Conservation (phyloP, 2,797 vertebrate species). For the Hyperoplus lanceolatus region DNA sequence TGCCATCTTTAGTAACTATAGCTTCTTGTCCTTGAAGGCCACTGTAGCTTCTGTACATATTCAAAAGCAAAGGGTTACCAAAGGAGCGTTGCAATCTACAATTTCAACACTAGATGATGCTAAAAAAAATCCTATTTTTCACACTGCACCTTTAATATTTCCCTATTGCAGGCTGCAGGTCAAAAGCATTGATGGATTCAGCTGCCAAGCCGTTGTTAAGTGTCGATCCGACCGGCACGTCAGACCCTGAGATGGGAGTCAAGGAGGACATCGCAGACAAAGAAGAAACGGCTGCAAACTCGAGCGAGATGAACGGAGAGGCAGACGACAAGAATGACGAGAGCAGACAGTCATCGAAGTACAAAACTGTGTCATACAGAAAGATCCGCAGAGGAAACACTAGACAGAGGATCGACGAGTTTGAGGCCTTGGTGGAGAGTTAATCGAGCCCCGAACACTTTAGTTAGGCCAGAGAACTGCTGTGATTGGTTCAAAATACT, state of each 20-base stretch:
- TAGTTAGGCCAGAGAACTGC: background rate
- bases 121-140: no score
- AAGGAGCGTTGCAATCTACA: no score
- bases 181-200: constrained; percentile 52
- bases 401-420: constrained; percentile 93
- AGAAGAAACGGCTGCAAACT: constrained; percentile 44
- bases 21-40: no score
- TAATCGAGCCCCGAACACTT: constrained; percentile 17
- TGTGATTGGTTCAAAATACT: no score
- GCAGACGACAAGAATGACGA: constrained; percentile 77
- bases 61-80: no score
- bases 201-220: background rate
- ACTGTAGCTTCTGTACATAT: no score
- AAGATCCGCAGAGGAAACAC: constrained; percentile 95
- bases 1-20: no score
- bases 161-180: constrained; percentile 23
- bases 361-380: constrained; percentile 93
- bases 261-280: constrained; percentile 19
- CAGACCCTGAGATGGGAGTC: constrained; percentile 66
- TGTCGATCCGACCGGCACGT: background rate
- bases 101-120: no score
- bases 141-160: background rate
- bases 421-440: constrained; percentile 91
- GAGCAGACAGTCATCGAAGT: constrained; percentile 82
- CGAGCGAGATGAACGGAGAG: constrained; percentile 56